A percentile compares a stretch with the other conserved stretches of the same genome.
phyloP scores from a whole-genome alignment of 2,797 vertebrate genomes.

The Parotocinclus haroldoi region DNA sequence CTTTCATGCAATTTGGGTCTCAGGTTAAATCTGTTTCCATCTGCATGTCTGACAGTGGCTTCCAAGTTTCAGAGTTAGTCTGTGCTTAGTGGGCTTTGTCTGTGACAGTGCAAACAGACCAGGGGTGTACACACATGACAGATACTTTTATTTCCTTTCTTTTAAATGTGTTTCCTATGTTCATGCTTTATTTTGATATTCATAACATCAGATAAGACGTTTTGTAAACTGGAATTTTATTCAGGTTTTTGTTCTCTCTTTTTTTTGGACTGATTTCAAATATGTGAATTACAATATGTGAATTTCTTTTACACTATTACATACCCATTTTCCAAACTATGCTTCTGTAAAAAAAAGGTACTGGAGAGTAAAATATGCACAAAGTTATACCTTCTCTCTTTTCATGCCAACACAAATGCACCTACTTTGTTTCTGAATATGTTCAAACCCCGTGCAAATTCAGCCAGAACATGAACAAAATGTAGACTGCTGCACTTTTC shows the following conservation, averaged over 20 bases:
- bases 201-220: slow-evolving; percentile 64
- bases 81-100: no score
- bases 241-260: slow-evolving; percentile 62
- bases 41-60: no score
- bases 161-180: slow-evolving; percentile 63
- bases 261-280: slow-evolving; percentile 51
- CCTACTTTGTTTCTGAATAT: slow-evolving; percentile 2
- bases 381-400: slow-evolving; percentile 48
- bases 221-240: slow-evolving; percentile 71
- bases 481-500: not conserved
- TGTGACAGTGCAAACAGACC: no score
- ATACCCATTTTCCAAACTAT: slow-evolving; percentile 78
- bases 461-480: not conserved
- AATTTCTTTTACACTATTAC: slow-evolving; percentile 72
- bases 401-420: slow-evolving; percentile 15
- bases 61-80: no score
- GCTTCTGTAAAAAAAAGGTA: slow-evolving; percentile 67
- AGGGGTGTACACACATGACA: no score
- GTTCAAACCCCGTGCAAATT: slow-evolving; percentile 4
- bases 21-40: no score
- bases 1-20: no score
- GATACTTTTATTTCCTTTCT: no score
- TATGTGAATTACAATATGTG: slow-evolving; percentile 51
- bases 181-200: slow-evolving; percentile 65
- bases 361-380: slow-evolving; percentile 70